A percentile compares a stretch with the other conserved stretches of the same genome.
Conservation (phyloP, 2,888 invertebrate genomes). For the Cyaniris semiargus region DNA sequence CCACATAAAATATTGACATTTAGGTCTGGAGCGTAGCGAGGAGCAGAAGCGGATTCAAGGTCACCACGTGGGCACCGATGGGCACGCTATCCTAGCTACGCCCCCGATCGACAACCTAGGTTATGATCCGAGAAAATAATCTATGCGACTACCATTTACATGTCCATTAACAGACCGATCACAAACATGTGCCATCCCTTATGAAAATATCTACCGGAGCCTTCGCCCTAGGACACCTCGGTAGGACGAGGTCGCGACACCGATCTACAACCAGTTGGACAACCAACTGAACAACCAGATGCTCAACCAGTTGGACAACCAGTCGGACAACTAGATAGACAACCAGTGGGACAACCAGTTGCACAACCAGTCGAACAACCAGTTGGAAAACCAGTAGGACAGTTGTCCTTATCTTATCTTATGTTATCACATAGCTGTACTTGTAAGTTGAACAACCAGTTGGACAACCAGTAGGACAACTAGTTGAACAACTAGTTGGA, state of each 20-base stretch:
- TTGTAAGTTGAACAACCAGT: too few species aligned
- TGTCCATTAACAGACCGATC: constrained; percentile 35
- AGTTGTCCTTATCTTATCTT: too few species aligned
- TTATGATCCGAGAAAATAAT: constrained; percentile 39
- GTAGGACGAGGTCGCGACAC: constrained; percentile 10
- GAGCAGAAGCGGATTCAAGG: neutral
- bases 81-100: neutral
- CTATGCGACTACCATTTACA: constrained; percentile 36
- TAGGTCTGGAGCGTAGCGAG: constrained; percentile 48
- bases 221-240: neutral
- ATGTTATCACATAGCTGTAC: too few species aligned
- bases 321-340: neutral
- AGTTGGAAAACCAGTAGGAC: neutral
- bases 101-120: constrained; percentile 38
- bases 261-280: neutral
- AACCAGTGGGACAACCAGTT: neutral
- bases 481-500: neutral
- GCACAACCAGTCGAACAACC: too few species aligned
- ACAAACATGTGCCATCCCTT: constrained; percentile 34
- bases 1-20: constrained; percentile 71
- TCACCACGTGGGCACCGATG: neutral
- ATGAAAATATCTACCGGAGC: constrained; percentile 32
- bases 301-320: neutral
- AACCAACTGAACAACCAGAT: neutral
- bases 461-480: too few species aligned